These are phyloP conservation scores for Synergus itoensis DNA, from an alignment of 2,888 invertebrate genomes.

Conservation along the genomic window DNA sequence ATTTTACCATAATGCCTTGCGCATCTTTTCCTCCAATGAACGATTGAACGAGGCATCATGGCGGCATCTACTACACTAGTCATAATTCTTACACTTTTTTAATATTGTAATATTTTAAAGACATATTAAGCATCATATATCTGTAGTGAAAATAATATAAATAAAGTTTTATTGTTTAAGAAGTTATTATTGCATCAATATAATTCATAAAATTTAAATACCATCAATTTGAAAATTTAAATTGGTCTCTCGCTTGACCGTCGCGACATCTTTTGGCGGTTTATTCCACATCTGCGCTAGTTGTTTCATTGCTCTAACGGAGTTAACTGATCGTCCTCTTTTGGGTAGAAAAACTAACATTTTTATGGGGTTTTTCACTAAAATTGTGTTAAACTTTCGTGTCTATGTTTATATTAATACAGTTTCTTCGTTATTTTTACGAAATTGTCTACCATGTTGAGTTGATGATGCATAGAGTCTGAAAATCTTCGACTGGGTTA, in stretches of 20 bases:
- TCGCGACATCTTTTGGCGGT: too few relatives aligned
- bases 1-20: too few relatives aligned
- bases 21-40: too few relatives aligned
- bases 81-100: neutral
- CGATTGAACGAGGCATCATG: too few relatives aligned
- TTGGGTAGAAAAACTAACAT: neutral
- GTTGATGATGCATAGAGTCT: neutral
- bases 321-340: too few relatives aligned
- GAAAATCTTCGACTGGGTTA: neutral
- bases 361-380: neutral
- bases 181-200: neutral
- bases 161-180: neutral
- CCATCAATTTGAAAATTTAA: neutral
- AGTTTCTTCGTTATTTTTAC: neutral
- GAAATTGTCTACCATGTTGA: neutral
- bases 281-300: too few relatives aligned
- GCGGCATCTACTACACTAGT: too few relatives aligned
- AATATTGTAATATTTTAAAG: neutral
- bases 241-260: neutral
- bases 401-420: neutral
- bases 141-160: neutral
- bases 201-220: neutral
- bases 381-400: neutral
- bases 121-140: neutral
- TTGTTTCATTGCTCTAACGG: too few relatives aligned